Base-by-base conservation (phyloP, 2,888 invertebrate species). In the Theodoxus fluviatilis region DNA sequence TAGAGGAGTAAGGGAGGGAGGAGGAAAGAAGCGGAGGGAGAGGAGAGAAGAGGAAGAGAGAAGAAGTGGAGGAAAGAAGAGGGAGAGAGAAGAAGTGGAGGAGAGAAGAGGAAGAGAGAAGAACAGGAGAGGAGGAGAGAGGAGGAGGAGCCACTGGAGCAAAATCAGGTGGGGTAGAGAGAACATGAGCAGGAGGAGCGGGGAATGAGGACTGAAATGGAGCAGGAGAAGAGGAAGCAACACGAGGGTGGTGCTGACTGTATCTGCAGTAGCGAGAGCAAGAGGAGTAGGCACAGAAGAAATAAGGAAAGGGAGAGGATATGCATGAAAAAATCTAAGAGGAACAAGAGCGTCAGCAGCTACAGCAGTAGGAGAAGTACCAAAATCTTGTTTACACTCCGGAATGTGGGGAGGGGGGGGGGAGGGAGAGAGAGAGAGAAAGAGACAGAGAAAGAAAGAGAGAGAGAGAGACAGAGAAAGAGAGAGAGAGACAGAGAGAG, bases 101-200 rank as follows among this genome's bases (percentile, higher is more conserved):
- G 57, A 57, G 68, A 65, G 69, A 40, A 69, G 52, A 65, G 25
- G 43, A 15, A 57, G 40, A 28, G 68, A 40, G 25, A 37, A 63
- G 35, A 63, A n/a, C 61, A 22, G 3, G 59, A 22, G 15, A 33
- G 61, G 15, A 33, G 61, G 68, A 68, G 59, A 57, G 68, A 68
- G 59, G 57, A 15, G 12, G 35, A 40, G 25, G 7, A 15, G 31
- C 43, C 47, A 49, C 22, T 22, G 22, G 47, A 35, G 47, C 33
- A 31, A 47, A 33, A 40, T 25, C 47, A 33, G 18, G 35, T 35
- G 22, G 18, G 68, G 35, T 61, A n/a, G 47, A 61, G 59, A 61
- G 35, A 61, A n/a, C 35, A 47, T 59, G 40, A 52, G 22, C 52
- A 25, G 7, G 22, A 18, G 18, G 6, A 25, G 25, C 12, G 7